phyloP scores from a whole-genome alignment of 2,797 vertebrate genomes.

The Jordanella pulchra region DNA sequence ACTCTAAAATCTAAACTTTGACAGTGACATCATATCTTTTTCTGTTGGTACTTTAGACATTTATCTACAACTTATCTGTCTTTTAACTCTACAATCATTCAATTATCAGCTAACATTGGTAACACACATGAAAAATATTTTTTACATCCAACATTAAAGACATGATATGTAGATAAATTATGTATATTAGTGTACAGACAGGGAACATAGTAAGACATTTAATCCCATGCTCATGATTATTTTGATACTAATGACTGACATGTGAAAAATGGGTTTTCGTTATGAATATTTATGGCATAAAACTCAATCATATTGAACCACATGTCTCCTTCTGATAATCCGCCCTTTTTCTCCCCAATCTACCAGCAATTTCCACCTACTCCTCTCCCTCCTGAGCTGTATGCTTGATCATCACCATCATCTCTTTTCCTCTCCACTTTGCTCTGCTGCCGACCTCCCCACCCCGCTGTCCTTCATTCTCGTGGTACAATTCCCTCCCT shows the following conservation, averaged over 20 bases:
- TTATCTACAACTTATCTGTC: constrained; percentile 18
- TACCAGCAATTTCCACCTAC: constrained; percentile 9
- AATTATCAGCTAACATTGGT: constrained; percentile 8
- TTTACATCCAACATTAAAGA: neutral
- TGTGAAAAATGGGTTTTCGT: constrained; percentile 1
- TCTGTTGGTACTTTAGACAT: constrained; percentile 33
- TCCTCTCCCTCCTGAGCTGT: constrained; percentile 18
- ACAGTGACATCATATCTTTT: constrained; percentile 22
- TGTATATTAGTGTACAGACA: neutral
- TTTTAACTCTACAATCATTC: constrained; percentile 11
- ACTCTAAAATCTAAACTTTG: constrained; percentile 35
- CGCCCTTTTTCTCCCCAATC: neutral
- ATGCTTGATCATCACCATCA: constrained; percentile 34
- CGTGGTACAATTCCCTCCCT: constrained; percentile 13
- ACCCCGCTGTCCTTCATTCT: constrained; percentile 41
- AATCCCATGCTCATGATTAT: constrained; percentile 4
- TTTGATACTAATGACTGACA: constrained; percentile 3
- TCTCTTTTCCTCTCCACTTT: constrained; percentile 25
- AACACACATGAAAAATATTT: neutral
- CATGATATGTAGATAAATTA: neutral
- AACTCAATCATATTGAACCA: constrained; percentile 33
- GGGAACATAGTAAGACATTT: neutral
- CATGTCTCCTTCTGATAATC: constrained; percentile 17
- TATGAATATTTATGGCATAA: constrained; percentile 16
- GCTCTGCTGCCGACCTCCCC: constrained; percentile 17